Base-by-base conservation (phyloP, 2,797 vertebrate species). In the Nyctibius grandis region DNA sequence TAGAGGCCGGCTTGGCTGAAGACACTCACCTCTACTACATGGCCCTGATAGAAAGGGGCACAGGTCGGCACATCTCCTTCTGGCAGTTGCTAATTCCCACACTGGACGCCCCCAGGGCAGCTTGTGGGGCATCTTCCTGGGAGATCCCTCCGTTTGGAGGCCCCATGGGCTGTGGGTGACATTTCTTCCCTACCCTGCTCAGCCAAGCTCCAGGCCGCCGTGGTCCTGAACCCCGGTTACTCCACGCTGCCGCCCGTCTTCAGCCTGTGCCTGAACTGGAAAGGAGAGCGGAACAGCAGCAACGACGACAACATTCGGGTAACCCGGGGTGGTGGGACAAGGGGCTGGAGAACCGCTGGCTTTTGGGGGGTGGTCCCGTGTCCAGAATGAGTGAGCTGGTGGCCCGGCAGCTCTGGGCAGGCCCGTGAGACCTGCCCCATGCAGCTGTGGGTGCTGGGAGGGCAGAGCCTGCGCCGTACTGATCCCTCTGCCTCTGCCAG, bases 281-380 rank as follows among this genome's bases (percentile, higher is more conserved):
- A 99, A 95, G 99, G 99, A 42, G 99, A 99, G 93, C 98, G 99
- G 57, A 99, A 96, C 12, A 98, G 98, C 44, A 98, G 97, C 95
- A 99, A 98, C 0, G 99, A 99, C 0, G 99, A 99, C 97, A 99
- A 99, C 96, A 98, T 99, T 38, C 95, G 99, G 97, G 99, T 99
- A 98, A 87, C 93, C 14, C 3, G 8, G 19, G 16, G 1, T 3
- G 5, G 15, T 48, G 8, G 8, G 69, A 42, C 28, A n/a, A 33
- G 36, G 38, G 33, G 11, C 11, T 20, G 73, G 38, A 38, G 51
- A 73, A 4, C 13, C 8, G 0, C 57, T 88, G 85, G 13, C 6
- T 3, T 11, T 17, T 26, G 5, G 25, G 5, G 38, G 42, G 33
- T 0, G 1, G 3, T 48, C 82, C 60, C 34, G 28, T 9, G 12